Evolutionary conservation across 1,140 invertebrate genomes (phyloP).

Genomic region (Spodoptera litura): DNA sequence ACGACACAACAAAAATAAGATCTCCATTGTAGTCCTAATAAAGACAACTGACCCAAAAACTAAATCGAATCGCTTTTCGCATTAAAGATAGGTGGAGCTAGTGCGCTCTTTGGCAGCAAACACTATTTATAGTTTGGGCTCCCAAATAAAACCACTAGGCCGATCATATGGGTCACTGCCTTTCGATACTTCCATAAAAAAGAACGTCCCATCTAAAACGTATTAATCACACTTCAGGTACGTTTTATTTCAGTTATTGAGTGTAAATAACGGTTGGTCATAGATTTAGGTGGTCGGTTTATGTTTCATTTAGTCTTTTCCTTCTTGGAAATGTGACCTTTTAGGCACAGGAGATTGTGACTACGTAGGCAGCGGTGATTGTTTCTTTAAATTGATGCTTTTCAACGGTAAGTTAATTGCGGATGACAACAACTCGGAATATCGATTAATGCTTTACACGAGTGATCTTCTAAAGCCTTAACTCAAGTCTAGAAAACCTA

Average conservation of each 20-base stretch:
- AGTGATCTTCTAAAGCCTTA: too few relatives aligned
- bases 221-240: slow-evolving; percentile 17
- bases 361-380: too few relatives aligned
- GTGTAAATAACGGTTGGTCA: slow-evolving; percentile 5
- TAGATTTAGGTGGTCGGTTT: neutral
- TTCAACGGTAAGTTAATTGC: too few relatives aligned
- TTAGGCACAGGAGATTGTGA: too few relatives aligned
- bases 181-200: neutral
- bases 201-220: neutral
- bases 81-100: neutral
- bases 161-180: slow-evolving; percentile 14
- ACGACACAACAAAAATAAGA: too few relatives aligned
- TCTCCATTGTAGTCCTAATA: neutral
- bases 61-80: neutral
- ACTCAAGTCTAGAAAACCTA: too few relatives aligned
- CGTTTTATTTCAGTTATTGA: slow-evolving; percentile 1
- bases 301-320: too few relatives aligned
- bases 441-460: too few relatives aligned
- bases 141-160: slow-evolving; percentile 19
- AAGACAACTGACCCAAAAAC: neutral
- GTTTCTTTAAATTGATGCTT: too few relatives aligned
- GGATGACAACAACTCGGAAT: too few relatives aligned
- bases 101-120: slow-evolving; percentile 8
- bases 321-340: too few relatives aligned
- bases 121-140: slow-evolving; percentile 3